phyloP scores from a whole-genome alignment of 2,797 vertebrate genomes.

The Pelobates cultripes region DNA sequence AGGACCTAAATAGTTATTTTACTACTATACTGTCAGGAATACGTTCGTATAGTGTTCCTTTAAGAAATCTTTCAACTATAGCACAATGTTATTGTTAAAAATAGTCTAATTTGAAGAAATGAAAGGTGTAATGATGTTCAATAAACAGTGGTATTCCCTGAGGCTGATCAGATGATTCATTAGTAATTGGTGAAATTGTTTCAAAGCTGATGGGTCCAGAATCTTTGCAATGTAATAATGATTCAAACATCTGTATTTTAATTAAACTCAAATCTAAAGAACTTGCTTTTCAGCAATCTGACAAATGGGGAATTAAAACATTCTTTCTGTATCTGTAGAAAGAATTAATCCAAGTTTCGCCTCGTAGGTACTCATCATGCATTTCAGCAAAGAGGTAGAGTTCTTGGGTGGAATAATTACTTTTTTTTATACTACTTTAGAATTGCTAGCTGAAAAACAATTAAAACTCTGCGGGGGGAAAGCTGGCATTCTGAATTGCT shows the following conservation, averaged over 20 bases:
- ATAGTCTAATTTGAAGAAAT: conserved; percentile 21
- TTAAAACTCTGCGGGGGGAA: conserved; percentile 17
- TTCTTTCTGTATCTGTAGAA: neutral
- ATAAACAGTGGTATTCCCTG: conserved; percentile 13
- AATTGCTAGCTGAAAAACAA: conserved; percentile 41
- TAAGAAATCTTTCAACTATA: too few species aligned
- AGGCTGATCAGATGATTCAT: conserved; percentile 36
- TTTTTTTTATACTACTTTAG: conserved; percentile 37
- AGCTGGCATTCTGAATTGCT: conserved; percentile 4
- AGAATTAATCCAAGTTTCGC: conserved; percentile 25
- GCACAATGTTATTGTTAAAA: neutral
- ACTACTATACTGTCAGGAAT: too few species aligned
- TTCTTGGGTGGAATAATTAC: conserved; percentile 40
- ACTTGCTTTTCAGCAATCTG: conserved; percentile 30
- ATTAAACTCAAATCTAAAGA: conserved; percentile 49
- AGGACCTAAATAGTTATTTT: too few species aligned
- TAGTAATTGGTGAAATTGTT: conserved; percentile 30
- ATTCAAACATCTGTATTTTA: conserved; percentile 48
- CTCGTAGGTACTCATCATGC: neutral
- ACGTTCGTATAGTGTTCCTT: too few species aligned
- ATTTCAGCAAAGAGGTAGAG: conserved; percentile 3
- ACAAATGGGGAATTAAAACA: conserved; percentile 43
- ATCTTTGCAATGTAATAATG: conserved; percentile 44
- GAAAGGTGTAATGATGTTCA: conserved; percentile 19
- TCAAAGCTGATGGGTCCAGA: conserved; percentile 16